phyloP scores from a whole-genome alignment of 1,140 invertebrate genomes.

The Dinothrombium tinctorium region DNA sequence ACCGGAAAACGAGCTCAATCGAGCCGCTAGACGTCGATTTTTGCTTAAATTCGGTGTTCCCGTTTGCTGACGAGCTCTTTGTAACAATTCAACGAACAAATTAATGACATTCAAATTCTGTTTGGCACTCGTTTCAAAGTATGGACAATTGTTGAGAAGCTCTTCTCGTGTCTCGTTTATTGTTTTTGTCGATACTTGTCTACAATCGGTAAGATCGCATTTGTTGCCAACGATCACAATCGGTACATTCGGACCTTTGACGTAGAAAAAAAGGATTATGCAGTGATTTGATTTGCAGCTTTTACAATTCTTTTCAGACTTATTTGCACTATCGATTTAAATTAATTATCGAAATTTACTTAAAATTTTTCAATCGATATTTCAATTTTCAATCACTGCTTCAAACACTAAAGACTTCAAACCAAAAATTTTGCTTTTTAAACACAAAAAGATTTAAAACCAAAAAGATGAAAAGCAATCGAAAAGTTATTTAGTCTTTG shows the following conservation, averaged over 20 bases:
- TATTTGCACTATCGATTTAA: too few relatives aligned
- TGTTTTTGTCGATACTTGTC: conserved; percentile 16
- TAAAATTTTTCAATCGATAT: too few relatives aligned
- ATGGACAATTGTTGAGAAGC: conserved; percentile 14
- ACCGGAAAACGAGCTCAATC: conserved; percentile 13
- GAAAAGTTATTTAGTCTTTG: too few relatives aligned
- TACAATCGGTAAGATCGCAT: conserved; percentile 37
- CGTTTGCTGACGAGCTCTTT: conserved; percentile 5
- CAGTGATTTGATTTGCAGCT: too few relatives aligned
- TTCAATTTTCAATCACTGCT: too few relatives aligned
- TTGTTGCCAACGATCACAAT: conserved; percentile 80
- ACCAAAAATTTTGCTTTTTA: too few relatives aligned
- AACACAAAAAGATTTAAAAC: too few relatives aligned
- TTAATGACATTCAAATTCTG: conserved; percentile 18
- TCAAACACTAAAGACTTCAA: too few relatives aligned
- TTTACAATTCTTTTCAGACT: too few relatives aligned
- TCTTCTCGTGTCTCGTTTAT: conserved; percentile 12
- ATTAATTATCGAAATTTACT: too few relatives aligned
- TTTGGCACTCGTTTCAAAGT: conserved; percentile 19
- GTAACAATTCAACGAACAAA: conserved; percentile 18
- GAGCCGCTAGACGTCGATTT: conserved; percentile 5
- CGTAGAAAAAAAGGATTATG: background rate
- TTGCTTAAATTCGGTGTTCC: conserved; percentile 4
- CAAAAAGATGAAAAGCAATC: too few relatives aligned
- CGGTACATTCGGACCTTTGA: conserved; percentile 31